Percentiles rank a stretch among this genome's conserved stretches.
Evolutionary conservation across 30 jellyfish, hydroid and myxozoan species (phyloP).

Genomic region (Mastigias papua): DNA sequence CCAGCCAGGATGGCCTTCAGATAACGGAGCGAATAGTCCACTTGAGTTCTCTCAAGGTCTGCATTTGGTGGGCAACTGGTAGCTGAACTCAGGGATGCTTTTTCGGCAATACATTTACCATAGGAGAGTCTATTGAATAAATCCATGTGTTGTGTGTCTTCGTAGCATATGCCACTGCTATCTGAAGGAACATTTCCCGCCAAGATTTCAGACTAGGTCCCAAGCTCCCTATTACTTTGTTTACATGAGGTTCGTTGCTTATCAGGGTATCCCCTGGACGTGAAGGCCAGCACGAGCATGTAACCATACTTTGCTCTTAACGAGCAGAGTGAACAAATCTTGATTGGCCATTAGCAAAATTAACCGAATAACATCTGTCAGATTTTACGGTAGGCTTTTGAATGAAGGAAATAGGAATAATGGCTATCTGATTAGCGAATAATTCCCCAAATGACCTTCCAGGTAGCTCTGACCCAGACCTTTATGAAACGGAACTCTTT

Average conservation of each 20-base stretch:
- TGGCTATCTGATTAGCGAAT: no score
- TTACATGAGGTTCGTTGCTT: no score
- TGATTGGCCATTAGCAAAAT: no score
- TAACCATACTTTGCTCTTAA: no score
- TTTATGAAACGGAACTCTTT: not conserved
- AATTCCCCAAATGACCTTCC: no score
- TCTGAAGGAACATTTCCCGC: not conserved
- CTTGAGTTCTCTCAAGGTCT: not conserved
- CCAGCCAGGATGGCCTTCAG: conserved; percentile 14
- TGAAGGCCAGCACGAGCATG: no score
- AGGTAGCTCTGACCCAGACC: conserved; percentile 8
- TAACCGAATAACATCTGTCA: no score
- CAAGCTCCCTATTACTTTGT: not conserved
- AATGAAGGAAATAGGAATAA: no score
- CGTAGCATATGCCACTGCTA: not conserved
- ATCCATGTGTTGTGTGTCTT: not conserved
- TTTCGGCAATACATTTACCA: not conserved
- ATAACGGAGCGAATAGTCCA: not conserved
- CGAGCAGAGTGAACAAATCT: no score
- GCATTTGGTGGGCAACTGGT: not conserved
- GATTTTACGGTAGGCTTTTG: no score
- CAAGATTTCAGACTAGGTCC: not conserved
- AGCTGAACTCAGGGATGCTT: not conserved
- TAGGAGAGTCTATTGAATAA: not conserved
- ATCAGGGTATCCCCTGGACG: no score